phyloP scores from a whole-genome alignment of 2,888 invertebrate species.

The Callosobruchus maculatus region DNA sequence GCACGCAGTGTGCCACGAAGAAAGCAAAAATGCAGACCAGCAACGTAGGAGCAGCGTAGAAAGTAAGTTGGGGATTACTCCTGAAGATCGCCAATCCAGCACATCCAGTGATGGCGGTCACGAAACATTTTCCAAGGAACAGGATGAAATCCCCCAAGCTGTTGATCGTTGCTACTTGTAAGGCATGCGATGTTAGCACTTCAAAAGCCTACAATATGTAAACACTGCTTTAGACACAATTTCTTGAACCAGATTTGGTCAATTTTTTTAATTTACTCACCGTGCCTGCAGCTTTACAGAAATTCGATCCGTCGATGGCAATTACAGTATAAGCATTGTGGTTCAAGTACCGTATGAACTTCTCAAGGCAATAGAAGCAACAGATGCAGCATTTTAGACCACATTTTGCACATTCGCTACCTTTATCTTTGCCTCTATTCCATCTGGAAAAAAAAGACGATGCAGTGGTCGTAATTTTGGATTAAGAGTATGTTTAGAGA shows the following conservation, averaged over 20 bases:
- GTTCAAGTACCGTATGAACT: slow-evolving; percentile 86
- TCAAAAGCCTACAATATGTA: slow-evolving; percentile 80
- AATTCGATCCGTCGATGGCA: slow-evolving; percentile 86
- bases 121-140: slow-evolving; percentile 80
- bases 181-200: slow-evolving; percentile 74
- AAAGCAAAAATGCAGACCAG: slow-evolving; percentile 82
- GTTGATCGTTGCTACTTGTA: slow-evolving; percentile 89
- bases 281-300: slow-evolving; percentile 85
- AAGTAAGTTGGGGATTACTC: slow-evolving; percentile 69
- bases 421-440: slow-evolving; percentile 64
- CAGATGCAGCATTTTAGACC: slow-evolving; percentile 80
- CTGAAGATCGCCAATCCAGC: slow-evolving; percentile 75
- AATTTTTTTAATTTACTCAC: slow-evolving; percentile 52
- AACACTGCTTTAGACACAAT: too few relatives aligned
- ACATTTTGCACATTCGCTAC: slow-evolving; percentile 72
- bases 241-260: too few relatives aligned
- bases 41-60: slow-evolving; percentile 83
- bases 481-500: too few relatives aligned
- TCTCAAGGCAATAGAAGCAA: slow-evolving; percentile 87
- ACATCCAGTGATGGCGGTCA: slow-evolving; percentile 79
- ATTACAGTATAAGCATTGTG: slow-evolving; percentile 94
- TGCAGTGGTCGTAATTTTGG: too few relatives aligned
- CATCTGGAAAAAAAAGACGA: slow-evolving; percentile 54
- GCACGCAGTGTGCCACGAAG: slow-evolving; percentile 89
- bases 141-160: slow-evolving; percentile 90